These are phyloP conservation scores for Danio jaintianensis DNA, from an alignment of 2,797 vertebrate species.

Conservation along the genomic window DNA sequence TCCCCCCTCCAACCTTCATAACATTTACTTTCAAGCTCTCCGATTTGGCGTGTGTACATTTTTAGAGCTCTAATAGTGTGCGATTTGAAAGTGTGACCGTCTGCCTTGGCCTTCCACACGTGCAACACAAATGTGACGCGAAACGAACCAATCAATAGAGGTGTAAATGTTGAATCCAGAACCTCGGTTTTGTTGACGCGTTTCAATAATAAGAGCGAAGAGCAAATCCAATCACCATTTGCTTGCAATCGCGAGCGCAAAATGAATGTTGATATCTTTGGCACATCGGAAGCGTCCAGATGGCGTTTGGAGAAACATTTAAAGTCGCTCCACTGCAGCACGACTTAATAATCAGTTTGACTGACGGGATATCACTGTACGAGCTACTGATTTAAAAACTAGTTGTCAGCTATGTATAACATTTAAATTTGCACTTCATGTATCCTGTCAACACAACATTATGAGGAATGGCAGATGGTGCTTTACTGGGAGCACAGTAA, in stretches of 20 bases:
- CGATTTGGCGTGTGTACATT: slow-evolving; percentile 11
- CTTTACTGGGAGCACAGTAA: slow-evolving; percentile 16
- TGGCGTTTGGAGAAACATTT: slow-evolving; percentile 21
- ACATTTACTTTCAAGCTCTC: slow-evolving; percentile 77
- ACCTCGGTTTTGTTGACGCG: slow-evolving; percentile 45
- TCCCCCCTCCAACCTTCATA: slow-evolving; percentile 64
- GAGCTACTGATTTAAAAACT: slow-evolving; percentile 41
- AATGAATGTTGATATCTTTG: slow-evolving; percentile 39
- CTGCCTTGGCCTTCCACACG: slow-evolving; percentile 34
- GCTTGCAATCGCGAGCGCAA: slow-evolving; percentile 11
- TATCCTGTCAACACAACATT: slow-evolving; percentile 43
- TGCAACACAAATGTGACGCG: slow-evolving; percentile 28
- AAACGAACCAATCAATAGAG: slow-evolving; percentile 51
- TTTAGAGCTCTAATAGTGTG: slow-evolving; percentile 45
- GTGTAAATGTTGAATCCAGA: slow-evolving; percentile 47
- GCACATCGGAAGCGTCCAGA: slow-evolving; percentile 23
- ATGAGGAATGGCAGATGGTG: slow-evolving; percentile 44
- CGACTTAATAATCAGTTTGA: slow-evolving; percentile 28
- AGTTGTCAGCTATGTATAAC: slow-evolving; percentile 36
- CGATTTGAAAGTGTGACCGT: slow-evolving; percentile 28
- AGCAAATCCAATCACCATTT: slow-evolving; percentile 45
- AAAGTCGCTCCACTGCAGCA: slow-evolving; percentile 28
- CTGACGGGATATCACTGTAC: slow-evolving; percentile 32
- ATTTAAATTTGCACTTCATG: slow-evolving; percentile 43
- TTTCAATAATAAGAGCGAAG: slow-evolving; percentile 40